phyloP scores from a whole-genome alignment of 2,888 invertebrate genomes.

The Frankliniella intonsa region DNA sequence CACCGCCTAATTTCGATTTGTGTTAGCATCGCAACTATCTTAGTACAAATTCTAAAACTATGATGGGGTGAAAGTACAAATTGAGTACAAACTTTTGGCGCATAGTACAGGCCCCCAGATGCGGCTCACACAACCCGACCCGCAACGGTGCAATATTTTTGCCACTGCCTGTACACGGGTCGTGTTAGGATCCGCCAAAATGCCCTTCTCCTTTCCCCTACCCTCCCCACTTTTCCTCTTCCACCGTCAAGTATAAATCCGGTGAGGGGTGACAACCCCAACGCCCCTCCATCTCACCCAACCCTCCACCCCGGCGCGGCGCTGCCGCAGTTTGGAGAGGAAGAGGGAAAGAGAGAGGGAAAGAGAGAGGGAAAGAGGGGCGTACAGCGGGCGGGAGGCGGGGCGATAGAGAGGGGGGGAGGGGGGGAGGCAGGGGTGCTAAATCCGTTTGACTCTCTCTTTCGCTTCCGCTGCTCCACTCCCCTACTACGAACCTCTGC shows the following conservation, averaged over 20 bases:
- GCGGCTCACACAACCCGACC: too few relatives aligned
- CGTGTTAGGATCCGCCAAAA: not conserved
- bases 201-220: not conserved
- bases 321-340: not conserved
- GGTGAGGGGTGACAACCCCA: too few relatives aligned
- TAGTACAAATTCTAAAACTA: too few relatives aligned
- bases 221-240: too few relatives aligned
- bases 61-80: too few relatives aligned
- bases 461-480: constrained; percentile 25
- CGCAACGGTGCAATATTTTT: too few relatives aligned
- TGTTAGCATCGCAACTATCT: too few relatives aligned
- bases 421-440: too few relatives aligned
- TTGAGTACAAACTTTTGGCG: too few relatives aligned
- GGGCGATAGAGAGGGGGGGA: not conserved
- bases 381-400: not conserved
- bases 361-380: not conserved
- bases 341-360: not conserved
- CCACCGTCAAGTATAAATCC: too few relatives aligned
- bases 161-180: not conserved
- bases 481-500: not conserved
- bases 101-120: too few relatives aligned
- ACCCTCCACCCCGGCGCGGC: not conserved
- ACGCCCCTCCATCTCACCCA: not conserved
- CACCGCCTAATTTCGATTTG: too few relatives aligned
- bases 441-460: not conserved